A percentile compares a stretch with the other conserved stretches of the same genome.
These are phyloP conservation scores for Galaxias olidus DNA, from an alignment of 2,797 vertebrate species.

Conservation along the genomic window DNA sequence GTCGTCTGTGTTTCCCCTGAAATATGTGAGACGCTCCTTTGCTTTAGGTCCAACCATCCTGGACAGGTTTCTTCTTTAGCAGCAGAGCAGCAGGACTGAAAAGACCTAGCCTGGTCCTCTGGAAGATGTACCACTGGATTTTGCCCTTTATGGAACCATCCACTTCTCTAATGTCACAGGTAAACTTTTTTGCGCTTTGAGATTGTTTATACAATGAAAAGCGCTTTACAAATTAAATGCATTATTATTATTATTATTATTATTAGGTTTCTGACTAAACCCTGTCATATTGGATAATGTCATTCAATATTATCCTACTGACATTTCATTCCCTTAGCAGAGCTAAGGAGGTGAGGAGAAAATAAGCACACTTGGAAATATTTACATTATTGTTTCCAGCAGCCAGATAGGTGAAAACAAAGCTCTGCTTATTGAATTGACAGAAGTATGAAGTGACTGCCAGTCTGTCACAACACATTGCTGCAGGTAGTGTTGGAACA, in stretches of 20 bases:
- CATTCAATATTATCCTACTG: conserved; percentile 61
- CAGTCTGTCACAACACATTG: conserved; percentile 42
- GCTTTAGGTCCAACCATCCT: too few species aligned
- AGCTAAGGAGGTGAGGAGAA: conserved; percentile 39
- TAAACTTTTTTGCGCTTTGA: too few species aligned
- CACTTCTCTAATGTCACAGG: conserved; percentile 56
- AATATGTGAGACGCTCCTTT: too few species aligned
- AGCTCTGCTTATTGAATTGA: conserved; percentile 42
- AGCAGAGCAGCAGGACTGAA: not conserved
- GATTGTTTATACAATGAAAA: too few species aligned
- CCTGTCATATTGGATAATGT: conserved; percentile 59
- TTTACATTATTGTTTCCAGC: conserved; percentile 49
- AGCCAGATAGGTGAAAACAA: conserved; percentile 37
- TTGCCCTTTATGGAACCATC: conserved; percentile 63
- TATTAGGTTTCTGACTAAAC: too few species aligned
- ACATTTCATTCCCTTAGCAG: conserved; percentile 54
- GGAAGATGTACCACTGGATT: conserved; percentile 69
- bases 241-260: too few species aligned
- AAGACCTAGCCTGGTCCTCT: conserved; percentile 51
- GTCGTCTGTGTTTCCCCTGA: not conserved
- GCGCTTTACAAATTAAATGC: too few species aligned
- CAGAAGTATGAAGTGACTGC: conserved; percentile 39
- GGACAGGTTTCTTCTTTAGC: too few species aligned
- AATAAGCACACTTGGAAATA: conserved; percentile 52
- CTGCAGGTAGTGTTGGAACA: conserved; percentile 26